These are phyloP conservation scores for Octopus sinensis DNA, from an alignment of 1,140 invertebrate genomes.

Conservation along the genomic window DNA sequence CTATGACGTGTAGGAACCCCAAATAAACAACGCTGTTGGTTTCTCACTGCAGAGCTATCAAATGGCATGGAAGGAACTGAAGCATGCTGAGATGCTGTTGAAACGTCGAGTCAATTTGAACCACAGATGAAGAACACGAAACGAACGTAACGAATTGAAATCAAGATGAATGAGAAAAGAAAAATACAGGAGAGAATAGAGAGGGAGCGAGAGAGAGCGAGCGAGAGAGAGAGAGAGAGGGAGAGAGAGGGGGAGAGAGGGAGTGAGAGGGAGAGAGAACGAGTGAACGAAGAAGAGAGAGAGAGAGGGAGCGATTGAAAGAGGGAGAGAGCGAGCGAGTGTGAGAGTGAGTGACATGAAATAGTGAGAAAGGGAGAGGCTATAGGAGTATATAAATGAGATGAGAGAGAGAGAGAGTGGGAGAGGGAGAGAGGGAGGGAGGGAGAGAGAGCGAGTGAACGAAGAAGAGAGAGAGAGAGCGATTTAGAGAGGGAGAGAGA, in stretches of 20 bases:
- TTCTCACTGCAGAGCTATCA: too few relatives aligned
- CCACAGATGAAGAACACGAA: too few relatives aligned
- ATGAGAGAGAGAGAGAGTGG: neutral
- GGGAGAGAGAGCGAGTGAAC: neutral
- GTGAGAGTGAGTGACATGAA: neutral
- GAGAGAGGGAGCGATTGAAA: too few relatives aligned
- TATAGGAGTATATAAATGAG: neutral
- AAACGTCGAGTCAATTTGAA: too few relatives aligned
- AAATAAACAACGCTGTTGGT: too few relatives aligned
- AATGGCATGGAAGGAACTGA: too few relatives aligned
- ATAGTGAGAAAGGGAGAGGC: neutral
- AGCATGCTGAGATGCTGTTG: too few relatives aligned
- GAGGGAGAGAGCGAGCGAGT: neutral
- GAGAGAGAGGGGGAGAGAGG: too few relatives aligned
- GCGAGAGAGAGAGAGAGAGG: neutral
- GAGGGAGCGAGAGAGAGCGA: neutral
- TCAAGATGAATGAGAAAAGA: neutral
- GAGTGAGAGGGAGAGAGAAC: too few relatives aligned
- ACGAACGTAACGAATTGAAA: too few relatives aligned
- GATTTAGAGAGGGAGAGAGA: too few relatives aligned
- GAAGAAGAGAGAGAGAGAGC: conserved; percentile 3
- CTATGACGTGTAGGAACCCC: too few relatives aligned
- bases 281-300: neutral
- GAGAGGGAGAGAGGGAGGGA: neutral
- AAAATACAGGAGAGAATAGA: neutral